Evolutionary conservation across 2,797 vertebrate species (phyloP).

Genomic region (Vespertilio murinus): DNA sequence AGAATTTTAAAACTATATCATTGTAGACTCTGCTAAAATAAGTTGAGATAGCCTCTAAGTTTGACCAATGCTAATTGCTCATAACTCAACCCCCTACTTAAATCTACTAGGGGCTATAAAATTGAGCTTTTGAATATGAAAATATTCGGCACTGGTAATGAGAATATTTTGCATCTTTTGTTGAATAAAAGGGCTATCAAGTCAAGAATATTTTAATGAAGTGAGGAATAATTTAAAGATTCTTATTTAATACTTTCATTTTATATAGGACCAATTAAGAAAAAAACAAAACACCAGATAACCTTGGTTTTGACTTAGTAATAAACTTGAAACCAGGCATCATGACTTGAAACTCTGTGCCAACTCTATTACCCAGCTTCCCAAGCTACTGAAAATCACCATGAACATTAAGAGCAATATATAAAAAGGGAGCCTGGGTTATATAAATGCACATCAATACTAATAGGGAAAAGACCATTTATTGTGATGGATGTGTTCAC

Average conservation of each 20-base stretch:
- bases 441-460: conserved; percentile 56
- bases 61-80: neutral
- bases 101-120: neutral
- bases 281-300: neutral
- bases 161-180: conserved; percentile 33
- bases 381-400: conserved; percentile 51
- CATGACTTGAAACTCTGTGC: neutral
- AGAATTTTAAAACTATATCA: neutral
- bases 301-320: conserved; percentile 15
- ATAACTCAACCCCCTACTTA: neutral
- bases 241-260: conserved; percentile 53
- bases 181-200: neutral
- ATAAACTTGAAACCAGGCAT: conserved; percentile 47
- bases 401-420: conserved; percentile 47
- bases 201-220: conserved; percentile 55
- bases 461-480: conserved; percentile 43
- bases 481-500: conserved; percentile 61
- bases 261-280: conserved; percentile 46
- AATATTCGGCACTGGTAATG: conserved; percentile 15
- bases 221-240: conserved; percentile 49
- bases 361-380: conserved; percentile 11
- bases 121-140: conserved; percentile 2
- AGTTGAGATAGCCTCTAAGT: neutral
- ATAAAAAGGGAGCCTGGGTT: conserved; percentile 48
- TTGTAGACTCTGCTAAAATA: neutral